Evolutionary conservation across 64 coral and sea anemone species (phyloP).

Genomic region (Acropora tenuis): DNA sequence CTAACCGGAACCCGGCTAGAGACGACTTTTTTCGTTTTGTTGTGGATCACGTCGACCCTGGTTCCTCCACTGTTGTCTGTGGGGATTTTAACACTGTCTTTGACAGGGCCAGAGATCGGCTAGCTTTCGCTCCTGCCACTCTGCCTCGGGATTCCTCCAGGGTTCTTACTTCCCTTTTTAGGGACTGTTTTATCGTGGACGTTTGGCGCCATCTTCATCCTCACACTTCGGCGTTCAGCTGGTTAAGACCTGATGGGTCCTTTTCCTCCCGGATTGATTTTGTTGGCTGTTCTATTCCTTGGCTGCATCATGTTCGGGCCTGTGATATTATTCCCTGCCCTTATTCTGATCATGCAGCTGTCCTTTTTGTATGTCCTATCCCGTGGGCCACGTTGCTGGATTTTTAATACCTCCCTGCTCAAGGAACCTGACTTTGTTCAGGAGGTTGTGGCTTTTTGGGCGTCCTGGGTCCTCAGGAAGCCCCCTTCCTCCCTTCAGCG

Average conservation of each 20-base stretch:
- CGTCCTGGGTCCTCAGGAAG: not conserved
- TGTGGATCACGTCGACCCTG: not conserved
- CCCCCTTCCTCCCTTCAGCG: not conserved
- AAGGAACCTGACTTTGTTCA: not conserved
- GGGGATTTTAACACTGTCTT: conserved; percentile 29
- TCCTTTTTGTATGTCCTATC: not conserved
- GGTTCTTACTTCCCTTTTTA: not conserved
- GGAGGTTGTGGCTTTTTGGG: not conserved
- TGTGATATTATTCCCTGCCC: conserved; percentile 17
- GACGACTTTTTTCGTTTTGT: not conserved
- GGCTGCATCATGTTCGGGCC: not conserved
- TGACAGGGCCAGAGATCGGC: not conserved
- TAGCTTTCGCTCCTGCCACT: not conserved
- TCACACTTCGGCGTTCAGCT: not conserved
- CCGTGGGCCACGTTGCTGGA: conserved; percentile 21
- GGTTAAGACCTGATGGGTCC: not conserved
- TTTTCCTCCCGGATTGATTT: not conserved
- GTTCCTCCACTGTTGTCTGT: not conserved
- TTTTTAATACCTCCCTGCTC: not conserved
- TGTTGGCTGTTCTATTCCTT: not conserved
- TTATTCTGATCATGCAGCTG: conserved; percentile 42
- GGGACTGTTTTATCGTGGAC: not conserved
- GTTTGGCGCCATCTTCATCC: not conserved
- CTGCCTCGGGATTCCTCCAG: not conserved
- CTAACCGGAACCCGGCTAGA: not conserved